phyloP scores from a whole-genome alignment of 2,797 vertebrate species.

The Sardinella longiceps region DNA sequence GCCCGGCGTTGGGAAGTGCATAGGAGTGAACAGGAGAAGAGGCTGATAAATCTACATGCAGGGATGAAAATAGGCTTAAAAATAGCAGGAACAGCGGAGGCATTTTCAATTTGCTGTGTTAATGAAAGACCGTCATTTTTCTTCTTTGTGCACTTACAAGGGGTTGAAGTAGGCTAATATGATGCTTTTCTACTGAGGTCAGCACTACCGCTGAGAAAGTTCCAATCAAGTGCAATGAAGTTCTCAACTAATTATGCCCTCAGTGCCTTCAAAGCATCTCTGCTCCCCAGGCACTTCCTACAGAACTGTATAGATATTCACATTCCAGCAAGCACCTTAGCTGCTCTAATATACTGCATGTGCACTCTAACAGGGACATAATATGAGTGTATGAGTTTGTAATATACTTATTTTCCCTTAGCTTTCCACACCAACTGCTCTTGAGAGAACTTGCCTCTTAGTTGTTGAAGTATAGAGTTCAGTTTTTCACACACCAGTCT shows the following conservation, averaged over 20 bases:
- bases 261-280: neutral
- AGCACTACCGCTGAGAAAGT: neutral
- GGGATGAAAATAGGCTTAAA: neutral
- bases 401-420: neutral
- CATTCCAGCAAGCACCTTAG: neutral
- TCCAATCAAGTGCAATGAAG: constrained; percentile 13
- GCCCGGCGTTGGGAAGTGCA: neutral
- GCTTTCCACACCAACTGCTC: neutral
- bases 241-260: neutral
- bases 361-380: neutral
- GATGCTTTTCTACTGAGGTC: neutral
- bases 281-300: neutral
- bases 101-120: neutral
- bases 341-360: neutral
- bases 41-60: neutral
- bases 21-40: neutral
- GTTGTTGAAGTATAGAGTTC: no score
- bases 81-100: neutral
- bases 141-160: neutral
- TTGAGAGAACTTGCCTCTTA: neutral
- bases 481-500: neutral
- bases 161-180: constrained; percentile 4
- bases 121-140: neutral
- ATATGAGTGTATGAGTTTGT: neutral
- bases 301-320: neutral